Evolutionary conservation across 2,888 invertebrate species (phyloP), one percentile per base, ranked within the genome.

Genomic region (Ophraella communa): DNA sequence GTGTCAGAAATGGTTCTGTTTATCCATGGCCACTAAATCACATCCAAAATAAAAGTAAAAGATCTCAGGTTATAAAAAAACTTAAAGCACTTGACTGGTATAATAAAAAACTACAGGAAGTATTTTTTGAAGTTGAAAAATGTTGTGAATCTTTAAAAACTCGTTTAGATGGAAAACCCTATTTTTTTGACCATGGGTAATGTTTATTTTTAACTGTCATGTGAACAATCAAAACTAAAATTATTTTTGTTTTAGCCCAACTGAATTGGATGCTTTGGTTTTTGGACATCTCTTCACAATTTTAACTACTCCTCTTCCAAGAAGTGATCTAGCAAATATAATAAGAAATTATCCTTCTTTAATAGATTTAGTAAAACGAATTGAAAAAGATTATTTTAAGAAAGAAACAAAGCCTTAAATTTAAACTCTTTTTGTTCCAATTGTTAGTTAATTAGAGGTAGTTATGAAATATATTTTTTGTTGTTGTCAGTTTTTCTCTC

Each of bases 221-320:
- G n/a, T 17, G 30, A 47, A 30, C 49, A 20, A 4, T 10, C 10
- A 27, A 8, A 27, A 27, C 1, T 27, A 27, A 27, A 27, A 23
- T 14, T 35, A 20, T 54, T 54, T 66, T 67, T 74, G 82, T 85
- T 72, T 5, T 85, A 94, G 94, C 58, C 96, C 97, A 0, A 96
- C 96, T 27, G 98, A 98, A 83, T 84, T 98, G 68, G 98, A 99
- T 83, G 98, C 98, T 1, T 83, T 98, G 33, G 94, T 96, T 0
- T 99, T 97, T 85, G 98, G 98, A 0, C 98, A 98, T 83, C 87
- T 98, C n/a, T 98, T 93, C 83, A 93, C 95, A 0, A 91, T 98
- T 72, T 85, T 98, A 64, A 97, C 97, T 5, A 96, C 95, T 4
- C 88, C 92, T 1, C 84, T 98, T 42, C 95, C 96, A 0, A 92